Conservation (phyloP, 1,140 invertebrate genomes). For the Papilio aristodemus region DNA sequence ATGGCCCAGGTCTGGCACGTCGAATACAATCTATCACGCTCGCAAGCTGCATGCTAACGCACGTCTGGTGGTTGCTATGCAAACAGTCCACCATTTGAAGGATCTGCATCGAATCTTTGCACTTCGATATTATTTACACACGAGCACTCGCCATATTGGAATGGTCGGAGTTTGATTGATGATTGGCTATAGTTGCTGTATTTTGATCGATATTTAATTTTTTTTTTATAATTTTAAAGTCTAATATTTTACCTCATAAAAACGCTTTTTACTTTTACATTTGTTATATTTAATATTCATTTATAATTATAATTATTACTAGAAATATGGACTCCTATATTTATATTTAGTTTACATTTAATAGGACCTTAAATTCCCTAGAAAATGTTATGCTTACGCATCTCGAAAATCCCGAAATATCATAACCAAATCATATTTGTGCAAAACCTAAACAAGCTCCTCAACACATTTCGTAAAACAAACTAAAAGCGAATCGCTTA, state of each 20-base stretch:
- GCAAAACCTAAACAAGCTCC: constrained; percentile 21
- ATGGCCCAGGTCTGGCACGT: constrained; percentile 45
- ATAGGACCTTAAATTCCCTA: not conserved
- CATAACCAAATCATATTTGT: constrained; percentile 9
- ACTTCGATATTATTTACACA: constrained; percentile 26
- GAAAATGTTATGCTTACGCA: not conserved
- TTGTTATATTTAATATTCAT: too few species aligned
- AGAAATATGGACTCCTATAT: too few species aligned
- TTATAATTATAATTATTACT: too few species aligned
- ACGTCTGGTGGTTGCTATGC: constrained; percentile 41
- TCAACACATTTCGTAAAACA: constrained; percentile 37
- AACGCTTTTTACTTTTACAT: too few species aligned
- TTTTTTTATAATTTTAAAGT: too few species aligned
- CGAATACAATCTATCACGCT: constrained; percentile 51
- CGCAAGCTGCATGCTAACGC: constrained; percentile 52
- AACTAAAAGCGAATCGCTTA: constrained; percentile 49
- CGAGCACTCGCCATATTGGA: not conserved
- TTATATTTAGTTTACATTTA: too few species aligned
- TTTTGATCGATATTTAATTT: not conserved
- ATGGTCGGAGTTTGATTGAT: not conserved
- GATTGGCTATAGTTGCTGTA: not conserved
- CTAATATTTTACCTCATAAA: too few species aligned
- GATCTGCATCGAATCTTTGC: constrained; percentile 38
- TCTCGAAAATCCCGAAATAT: not conserved
- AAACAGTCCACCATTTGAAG: constrained; percentile 45